phyloP scores from a whole-genome alignment of 2,113 vertebrate species.

The Oxyruncus cristatus region DNA sequence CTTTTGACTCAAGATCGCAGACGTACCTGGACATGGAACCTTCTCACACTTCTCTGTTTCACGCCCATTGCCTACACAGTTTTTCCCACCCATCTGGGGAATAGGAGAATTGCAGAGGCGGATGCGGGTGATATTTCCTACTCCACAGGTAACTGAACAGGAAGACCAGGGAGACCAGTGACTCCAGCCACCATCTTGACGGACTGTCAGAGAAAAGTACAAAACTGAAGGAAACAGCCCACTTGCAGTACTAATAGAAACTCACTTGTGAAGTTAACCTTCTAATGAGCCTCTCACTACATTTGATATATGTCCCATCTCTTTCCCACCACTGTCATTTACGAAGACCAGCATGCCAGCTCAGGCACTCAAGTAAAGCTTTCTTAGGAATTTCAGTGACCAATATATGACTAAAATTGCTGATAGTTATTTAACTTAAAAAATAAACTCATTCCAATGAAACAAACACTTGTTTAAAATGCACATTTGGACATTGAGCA shows the following conservation, averaged over 20 bases:
- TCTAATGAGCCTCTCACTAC: neutral
- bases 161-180: conserved; percentile 98
- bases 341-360: neutral
- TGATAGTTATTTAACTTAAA: neutral
- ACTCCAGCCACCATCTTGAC: conserved; percentile 95
- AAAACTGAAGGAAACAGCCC: neutral
- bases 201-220: conserved; percentile 73
- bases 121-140: conserved; percentile 92
- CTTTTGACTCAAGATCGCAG: neutral
- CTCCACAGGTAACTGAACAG: conserved; percentile 91
- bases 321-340: neutral
- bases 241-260: neutral
- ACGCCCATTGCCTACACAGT: conserved; percentile 87
- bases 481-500: neutral
- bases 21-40: conserved; percentile 86
- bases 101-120: conserved; percentile 95
- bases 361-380: neutral
- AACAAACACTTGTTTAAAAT: neutral
- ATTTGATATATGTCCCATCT: neutral
- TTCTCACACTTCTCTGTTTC: conserved; percentile 91
- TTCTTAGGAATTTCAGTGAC: neutral
- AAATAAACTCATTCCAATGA: neutral
- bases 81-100: conserved; percentile 91
- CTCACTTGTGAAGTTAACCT: neutral
- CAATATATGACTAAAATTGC: neutral